phyloP scores from a whole-genome alignment of 2,888 invertebrate genomes.

The Drosophila neonasuta region DNA sequence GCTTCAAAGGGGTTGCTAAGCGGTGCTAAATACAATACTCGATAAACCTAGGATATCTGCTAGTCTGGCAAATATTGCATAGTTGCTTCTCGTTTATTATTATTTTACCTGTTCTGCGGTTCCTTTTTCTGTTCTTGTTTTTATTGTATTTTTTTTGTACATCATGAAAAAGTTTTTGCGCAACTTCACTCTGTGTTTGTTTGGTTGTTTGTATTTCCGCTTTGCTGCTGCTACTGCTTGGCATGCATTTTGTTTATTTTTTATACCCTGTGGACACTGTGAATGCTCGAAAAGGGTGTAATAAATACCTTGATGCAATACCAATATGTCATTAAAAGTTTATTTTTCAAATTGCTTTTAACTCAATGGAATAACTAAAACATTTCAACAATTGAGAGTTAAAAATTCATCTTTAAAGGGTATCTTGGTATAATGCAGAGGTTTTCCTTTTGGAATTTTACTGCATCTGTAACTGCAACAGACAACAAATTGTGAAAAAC shows the following conservation, averaged over 20 bases:
- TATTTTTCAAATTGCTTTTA: conserved; percentile 5
- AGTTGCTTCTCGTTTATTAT: conserved; percentile 6
- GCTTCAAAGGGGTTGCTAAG: background rate
- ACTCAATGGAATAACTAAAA: background rate
- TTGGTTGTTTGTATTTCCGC: conserved; percentile 15
- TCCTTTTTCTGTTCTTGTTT: background rate
- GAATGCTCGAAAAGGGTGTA: background rate
- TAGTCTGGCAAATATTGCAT: background rate
- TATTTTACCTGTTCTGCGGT: conserved; percentile 44
- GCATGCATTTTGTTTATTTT: conserved; percentile 38
- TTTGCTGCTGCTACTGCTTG: conserved; percentile 19
- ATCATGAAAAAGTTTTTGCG: conserved; percentile 40
- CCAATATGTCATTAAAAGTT: background rate
- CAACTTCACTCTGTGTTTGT: conserved; percentile 19
- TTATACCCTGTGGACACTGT: background rate
- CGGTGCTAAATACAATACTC: background rate
- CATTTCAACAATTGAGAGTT: too few relatives aligned
- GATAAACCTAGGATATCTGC: conserved; percentile 8
- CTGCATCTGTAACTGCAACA: conserved; percentile 45
- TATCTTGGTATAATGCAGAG: too few relatives aligned
- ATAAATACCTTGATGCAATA: too few relatives aligned
- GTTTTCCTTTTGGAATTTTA: too few relatives aligned
- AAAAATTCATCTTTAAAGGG: too few relatives aligned
- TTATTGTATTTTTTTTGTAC: conserved; percentile 3
- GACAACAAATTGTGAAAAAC: conserved; percentile 54